Evolutionary conservation across 2,797 vertebrate species (phyloP).

Genomic region (Mastacembelus armatus): DNA sequence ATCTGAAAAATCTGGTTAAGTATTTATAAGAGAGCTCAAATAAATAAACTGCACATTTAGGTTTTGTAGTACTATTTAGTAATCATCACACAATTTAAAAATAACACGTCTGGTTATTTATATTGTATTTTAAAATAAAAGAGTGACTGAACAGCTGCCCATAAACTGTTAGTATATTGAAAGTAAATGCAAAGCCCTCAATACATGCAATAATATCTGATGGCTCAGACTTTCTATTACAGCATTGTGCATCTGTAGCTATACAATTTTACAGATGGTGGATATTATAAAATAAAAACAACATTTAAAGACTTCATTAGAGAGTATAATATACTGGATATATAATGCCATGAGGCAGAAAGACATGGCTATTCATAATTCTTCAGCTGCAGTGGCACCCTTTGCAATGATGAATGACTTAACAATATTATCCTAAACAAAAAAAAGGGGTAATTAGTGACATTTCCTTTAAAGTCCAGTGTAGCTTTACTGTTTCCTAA

Average conservation of each 20-base stretch:
- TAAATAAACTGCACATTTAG: not conserved
- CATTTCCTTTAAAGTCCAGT: conserved; percentile 67
- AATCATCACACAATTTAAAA: conserved; percentile 1
- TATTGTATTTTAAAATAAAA: not conserved
- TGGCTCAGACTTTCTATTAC: conserved; percentile 7
- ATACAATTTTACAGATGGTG: conserved; percentile 16
- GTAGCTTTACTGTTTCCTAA: conserved; percentile 60
- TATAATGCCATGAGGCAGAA: conserved; percentile 4
- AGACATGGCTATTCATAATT: conserved; percentile 29
- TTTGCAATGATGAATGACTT: conserved; percentile 70
- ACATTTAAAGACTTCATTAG: not conserved
- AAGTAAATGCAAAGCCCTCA: conserved; percentile 3
- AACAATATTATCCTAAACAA: conserved; percentile 76
- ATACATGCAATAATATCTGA: conserved; percentile 3
- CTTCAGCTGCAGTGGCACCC: conserved; percentile 40
- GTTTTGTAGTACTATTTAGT: not conserved
- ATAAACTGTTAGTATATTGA: conserved; percentile 8
- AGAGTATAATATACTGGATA: conserved; percentile 8
- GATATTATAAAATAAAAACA: conserved; percentile 10
- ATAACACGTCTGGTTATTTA: not conserved
- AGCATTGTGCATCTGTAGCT: not conserved
- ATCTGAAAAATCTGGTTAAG: conserved; percentile 13
- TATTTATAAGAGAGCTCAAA: conserved; percentile 12
- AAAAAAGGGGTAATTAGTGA: conserved; percentile 73
- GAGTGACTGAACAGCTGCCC: conserved; percentile 2